Percentiles rank a stretch among this genome's conserved stretches.
phyloP scores from a whole-genome alignment of 2,113 vertebrate species.

The Ptyas mucosa region DNA sequence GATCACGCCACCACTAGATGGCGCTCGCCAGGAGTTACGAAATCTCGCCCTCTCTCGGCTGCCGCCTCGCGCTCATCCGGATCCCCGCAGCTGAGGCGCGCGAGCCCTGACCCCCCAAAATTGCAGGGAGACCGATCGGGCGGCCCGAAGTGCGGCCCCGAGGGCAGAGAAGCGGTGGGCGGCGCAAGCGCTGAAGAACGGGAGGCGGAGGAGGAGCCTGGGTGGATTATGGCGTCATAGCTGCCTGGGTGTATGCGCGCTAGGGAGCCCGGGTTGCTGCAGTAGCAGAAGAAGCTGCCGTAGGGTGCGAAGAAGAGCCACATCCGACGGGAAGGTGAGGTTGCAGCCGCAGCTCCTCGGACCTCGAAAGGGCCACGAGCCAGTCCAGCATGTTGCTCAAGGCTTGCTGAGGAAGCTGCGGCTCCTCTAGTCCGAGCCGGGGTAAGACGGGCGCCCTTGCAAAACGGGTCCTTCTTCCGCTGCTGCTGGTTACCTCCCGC shows the following conservation, averaged over 20 bases:
- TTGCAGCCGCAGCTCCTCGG: neutral
- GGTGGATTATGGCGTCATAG: conserved; percentile 26
- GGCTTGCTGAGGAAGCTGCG: neutral
- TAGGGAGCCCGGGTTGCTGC: neutral
- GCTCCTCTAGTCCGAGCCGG: neutral
- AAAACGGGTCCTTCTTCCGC: neutral
- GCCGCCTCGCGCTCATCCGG: neutral
- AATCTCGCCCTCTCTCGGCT: neutral
- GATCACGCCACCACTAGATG: neutral
- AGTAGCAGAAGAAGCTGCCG: neutral
- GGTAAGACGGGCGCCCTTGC: neutral
- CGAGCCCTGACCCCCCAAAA: too few species aligned
- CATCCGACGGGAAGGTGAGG: neutral
- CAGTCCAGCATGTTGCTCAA: neutral
- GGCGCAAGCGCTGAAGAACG: neutral
- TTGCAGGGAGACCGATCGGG: neutral
- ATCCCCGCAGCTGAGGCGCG: neutral
- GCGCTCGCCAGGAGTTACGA: neutral
- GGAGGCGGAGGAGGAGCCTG: conserved; percentile 3
- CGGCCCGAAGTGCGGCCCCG: neutral
- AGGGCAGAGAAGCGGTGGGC: neutral
- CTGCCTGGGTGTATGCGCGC: neutral
- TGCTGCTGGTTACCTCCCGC: neutral
- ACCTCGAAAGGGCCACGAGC: neutral
- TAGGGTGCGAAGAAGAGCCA: neutral